Evolutionary conservation across 2,113 vertebrate species (phyloP).

Genomic region (Brienomyrus brachyistius): DNA sequence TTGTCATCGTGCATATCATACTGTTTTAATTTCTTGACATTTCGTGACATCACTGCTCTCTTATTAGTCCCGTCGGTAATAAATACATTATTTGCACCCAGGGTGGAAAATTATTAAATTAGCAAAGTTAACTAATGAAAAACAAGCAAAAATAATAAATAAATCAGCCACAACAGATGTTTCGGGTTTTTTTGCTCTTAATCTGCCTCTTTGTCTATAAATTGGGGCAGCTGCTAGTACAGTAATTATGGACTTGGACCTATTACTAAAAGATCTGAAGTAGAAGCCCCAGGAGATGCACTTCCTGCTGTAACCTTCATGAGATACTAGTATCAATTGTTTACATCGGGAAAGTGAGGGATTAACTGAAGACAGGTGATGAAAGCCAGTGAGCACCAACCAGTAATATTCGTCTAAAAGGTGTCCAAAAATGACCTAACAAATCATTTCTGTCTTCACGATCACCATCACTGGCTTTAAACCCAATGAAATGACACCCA

Average conservation of each 20-base stretch:
- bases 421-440: not conserved
- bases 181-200: not conserved
- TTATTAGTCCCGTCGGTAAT: not conserved
- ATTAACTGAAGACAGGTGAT: not conserved
- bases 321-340: not conserved
- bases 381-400: not conserved
- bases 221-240: not conserved
- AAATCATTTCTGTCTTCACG: not conserved
- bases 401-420: not conserved
- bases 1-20: not conserved
- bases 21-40: not conserved
- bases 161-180: constrained; percentile 44
- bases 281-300: not conserved
- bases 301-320: not conserved
- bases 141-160: constrained; percentile 19
- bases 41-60: not conserved
- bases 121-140: not conserved
- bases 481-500: not conserved
- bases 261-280: not conserved
- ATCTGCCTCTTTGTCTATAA: not conserved
- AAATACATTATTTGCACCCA: not conserved
- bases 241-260: not conserved
- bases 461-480: not conserved
- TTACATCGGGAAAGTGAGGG: not conserved
- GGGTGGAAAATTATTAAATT: not conserved